Base-by-base conservation (phyloP, 2,888 invertebrate species). In the Campopleginae sp. region DNA sequence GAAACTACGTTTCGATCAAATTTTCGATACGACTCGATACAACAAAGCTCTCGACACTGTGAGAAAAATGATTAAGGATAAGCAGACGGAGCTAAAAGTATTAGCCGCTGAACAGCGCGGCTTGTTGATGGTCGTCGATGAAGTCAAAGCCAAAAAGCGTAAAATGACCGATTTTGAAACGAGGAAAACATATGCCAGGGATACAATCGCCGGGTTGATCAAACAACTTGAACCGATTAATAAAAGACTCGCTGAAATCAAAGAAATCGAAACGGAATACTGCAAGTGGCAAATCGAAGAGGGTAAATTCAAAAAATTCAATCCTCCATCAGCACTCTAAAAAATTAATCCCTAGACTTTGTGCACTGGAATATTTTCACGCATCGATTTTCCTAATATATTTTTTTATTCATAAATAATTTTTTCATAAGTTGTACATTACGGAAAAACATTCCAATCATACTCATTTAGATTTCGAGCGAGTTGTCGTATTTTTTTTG, bases 1-100 rank as follows among this genome's bases (percentile, higher is more conserved):
- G 0, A 99, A 99, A 92, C 97, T 97, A 88, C 97, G 97, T 89
- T 99, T 99, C 95, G 99, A 99, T 95, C 98, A 98, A 86, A 99
- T 99, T 89, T 99, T 99, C 94, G 98, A 99, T 90, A 97, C 98
- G 0, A 97, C 97, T 0, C 97, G 97, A 91, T 99, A 98, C 92
- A 98, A 98, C 89, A 98, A 98, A 92, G 98, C 98, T 85, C 95
- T 98, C 88, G 98, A 99, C 78, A 94, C 94, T 23, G 95, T 98
- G 3, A 95, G 95, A 48, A 96, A 96, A 90, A 93, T 96, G 85
- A 94, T 96, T n/a, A 97, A 96, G 92, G 95, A 95, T n/a, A 81
- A 87, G 19, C 80, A 68, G 54, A 31, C 33, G 12, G 89, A 90
- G 12, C 27, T 90, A 38, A 91, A 88, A 77, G 23, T 76, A 27